Percentiles rank a stretch among this genome's conserved stretches.
These are phyloP conservation scores for Connochaetes taurinus DNA, from an alignment of 2,113 vertebrate species.

Conservation along the genomic window DNA sequence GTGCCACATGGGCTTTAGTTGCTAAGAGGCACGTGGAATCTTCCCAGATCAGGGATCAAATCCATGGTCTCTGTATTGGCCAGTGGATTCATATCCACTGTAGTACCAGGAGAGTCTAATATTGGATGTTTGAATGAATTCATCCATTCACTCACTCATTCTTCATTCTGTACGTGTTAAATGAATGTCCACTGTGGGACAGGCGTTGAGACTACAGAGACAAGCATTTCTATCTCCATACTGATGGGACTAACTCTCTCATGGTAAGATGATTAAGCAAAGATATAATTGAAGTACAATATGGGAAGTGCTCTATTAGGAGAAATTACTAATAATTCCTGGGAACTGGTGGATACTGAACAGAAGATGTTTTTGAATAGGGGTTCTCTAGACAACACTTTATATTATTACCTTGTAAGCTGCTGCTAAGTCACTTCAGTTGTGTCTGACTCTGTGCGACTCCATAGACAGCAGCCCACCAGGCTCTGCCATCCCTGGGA, in stretches of 20 bases:
- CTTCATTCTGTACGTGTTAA: background rate
- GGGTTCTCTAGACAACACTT: background rate
- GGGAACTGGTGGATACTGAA: background rate
- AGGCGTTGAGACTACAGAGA: background rate
- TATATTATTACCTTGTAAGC: background rate
- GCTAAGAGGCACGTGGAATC: background rate
- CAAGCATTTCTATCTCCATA: background rate
- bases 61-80: background rate
- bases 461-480: no score
- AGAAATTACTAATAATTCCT: background rate
- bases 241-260: background rate
- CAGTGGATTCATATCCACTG: background rate
- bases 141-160: background rate
- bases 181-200: background rate
- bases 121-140: background rate
- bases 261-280: background rate
- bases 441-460: no score
- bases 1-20: background rate
- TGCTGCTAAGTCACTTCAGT: no score
- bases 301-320: background rate
- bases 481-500: fast-evolving
- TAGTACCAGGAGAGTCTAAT: background rate
- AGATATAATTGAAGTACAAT: background rate
- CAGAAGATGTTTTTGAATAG: background rate
- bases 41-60: background rate